A percentile compares a stretch with the other conserved stretches of the same genome.
Conservation (phyloP, 2,113 vertebrate species). For the Sapajus apella region DNA sequence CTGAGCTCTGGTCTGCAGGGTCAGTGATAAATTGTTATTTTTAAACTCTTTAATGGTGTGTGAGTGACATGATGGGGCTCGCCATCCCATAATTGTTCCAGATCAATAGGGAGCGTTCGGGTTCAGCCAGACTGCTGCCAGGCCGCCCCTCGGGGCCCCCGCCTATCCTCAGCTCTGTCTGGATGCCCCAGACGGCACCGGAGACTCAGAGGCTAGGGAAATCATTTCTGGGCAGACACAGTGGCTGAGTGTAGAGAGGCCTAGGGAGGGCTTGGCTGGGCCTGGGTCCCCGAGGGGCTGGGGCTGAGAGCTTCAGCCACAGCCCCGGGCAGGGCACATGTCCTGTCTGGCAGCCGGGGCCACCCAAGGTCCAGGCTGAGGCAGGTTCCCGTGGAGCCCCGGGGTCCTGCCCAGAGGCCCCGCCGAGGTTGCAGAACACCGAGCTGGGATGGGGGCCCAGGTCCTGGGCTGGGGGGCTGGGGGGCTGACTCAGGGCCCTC, state of each 20-base stretch:
- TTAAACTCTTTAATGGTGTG: background rate
- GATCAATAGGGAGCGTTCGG: background rate
- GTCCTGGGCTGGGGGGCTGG: rapidly evolving
- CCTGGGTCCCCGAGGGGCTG: background rate
- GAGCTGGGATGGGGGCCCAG: background rate
- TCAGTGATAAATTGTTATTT: background rate
- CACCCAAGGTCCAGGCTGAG: background rate
- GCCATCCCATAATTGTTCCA: background rate
- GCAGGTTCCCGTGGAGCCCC: background rate
- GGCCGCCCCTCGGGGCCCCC: background rate
- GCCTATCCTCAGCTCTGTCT: background rate
- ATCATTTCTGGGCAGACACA: background rate
- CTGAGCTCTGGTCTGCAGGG: background rate
- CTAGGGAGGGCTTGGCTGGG: background rate
- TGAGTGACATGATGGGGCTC: background rate
- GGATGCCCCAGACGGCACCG: background rate
- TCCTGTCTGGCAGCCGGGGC: background rate
- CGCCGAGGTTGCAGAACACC: background rate
- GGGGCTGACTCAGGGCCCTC: background rate
- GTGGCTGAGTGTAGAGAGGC: background rate
- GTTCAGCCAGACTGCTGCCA: background rate
- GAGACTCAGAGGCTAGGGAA: background rate
- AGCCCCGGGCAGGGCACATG: background rate
- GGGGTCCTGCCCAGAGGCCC: background rate
- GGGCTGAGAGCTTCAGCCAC: background rate